phyloP scores from a whole-genome alignment of 2,113 vertebrate species.

The Pontoporia blainvillei region DNA sequence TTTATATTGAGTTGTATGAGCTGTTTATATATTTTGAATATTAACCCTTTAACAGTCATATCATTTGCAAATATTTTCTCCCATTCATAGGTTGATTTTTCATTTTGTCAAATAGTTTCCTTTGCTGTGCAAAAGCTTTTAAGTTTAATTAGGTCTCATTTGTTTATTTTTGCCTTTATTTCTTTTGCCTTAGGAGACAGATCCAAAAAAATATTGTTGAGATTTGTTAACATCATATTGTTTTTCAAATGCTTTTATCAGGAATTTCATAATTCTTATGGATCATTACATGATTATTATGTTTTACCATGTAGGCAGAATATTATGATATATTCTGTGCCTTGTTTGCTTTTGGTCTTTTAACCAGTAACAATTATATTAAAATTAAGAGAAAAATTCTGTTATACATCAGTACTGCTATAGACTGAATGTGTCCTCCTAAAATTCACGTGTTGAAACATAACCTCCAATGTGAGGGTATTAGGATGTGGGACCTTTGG shows the following conservation, averaged over 20 bases:
- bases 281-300: neutral
- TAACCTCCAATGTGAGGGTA: neutral
- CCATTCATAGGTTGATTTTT: neutral
- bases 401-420: neutral
- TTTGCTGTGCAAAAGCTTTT: neutral
- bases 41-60: neutral
- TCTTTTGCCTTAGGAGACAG: neutral
- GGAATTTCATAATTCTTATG: neutral
- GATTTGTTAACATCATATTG: neutral
- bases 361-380: neutral
- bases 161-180: neutral
- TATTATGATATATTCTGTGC: neutral
- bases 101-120: neutral
- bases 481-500: neutral
- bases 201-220: neutral
- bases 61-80: neutral
- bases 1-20: neutral
- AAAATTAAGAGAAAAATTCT: neutral
- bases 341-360: neutral
- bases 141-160: neutral
- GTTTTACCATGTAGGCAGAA: neutral
- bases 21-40: neutral
- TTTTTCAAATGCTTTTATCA: neutral
- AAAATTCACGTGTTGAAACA: neutral
- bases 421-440: neutral